phyloP scores from a whole-genome alignment of 2,888 invertebrate genomes.

The Cantharis nigra region DNA sequence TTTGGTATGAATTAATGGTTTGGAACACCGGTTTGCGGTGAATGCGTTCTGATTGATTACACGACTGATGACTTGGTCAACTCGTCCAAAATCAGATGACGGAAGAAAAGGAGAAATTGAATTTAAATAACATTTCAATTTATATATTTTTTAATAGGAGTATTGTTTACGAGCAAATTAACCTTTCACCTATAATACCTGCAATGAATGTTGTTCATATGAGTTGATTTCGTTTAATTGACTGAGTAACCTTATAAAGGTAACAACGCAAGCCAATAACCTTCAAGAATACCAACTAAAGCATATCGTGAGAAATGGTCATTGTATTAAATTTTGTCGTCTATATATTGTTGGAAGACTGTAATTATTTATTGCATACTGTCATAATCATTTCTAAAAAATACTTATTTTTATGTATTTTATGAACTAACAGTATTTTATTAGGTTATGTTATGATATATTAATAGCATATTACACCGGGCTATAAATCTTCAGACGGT shows the following conservation, averaged over 20 bases:
- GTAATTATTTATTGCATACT: slow-evolving; percentile 2
- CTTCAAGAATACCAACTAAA: slow-evolving; percentile 10
- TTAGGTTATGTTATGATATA: not conserved
- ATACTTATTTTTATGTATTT: not conserved
- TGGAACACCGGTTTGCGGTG: not conserved
- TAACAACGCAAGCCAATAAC: slow-evolving; percentile 14
- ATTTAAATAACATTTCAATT: not conserved
- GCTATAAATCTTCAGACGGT: not conserved
- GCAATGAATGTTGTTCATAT: slow-evolving; percentile 4
- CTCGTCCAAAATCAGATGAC: not conserved
- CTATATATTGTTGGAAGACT: slow-evolving; percentile 9
- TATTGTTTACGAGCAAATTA: not conserved
- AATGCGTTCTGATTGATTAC: not conserved
- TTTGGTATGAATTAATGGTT: not conserved
- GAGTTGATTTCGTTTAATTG: slow-evolving; percentile 12
- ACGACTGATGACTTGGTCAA: not conserved
- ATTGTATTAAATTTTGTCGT: slow-evolving; percentile 11
- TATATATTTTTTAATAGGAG: not conserved
- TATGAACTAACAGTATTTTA: not conserved
- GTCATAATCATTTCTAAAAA: slow-evolving; percentile 8
- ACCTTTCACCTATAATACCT: slow-evolving; percentile 6
- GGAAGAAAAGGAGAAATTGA: not conserved
- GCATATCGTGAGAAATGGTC: slow-evolving; percentile 13
- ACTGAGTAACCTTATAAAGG: slow-evolving; percentile 14
- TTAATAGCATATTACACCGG: not conserved